Evolutionary conservation across 2,797 vertebrate species (phyloP).

Genomic region (Takifugu ocellatus): DNA sequence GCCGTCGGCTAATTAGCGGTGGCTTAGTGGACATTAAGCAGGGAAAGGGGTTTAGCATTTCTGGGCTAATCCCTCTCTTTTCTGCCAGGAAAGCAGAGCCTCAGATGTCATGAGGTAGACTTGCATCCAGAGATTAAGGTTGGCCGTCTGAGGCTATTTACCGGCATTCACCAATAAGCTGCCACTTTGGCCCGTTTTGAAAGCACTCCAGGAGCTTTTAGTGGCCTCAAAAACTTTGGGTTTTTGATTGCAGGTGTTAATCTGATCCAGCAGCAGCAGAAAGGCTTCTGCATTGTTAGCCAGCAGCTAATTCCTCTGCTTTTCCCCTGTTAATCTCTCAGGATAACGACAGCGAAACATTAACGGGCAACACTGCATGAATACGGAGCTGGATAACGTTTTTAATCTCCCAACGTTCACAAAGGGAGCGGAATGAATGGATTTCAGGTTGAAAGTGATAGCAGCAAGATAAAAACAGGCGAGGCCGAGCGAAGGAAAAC

Average conservation of each 20-base stretch:
- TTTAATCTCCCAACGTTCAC: neutral
- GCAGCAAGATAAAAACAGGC: neutral
- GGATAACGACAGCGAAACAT: constrained; percentile 13
- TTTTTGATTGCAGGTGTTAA: constrained; percentile 21
- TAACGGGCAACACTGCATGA: neutral
- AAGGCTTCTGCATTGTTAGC: constrained; percentile 1
- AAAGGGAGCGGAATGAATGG: neutral
- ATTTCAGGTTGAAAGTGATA: constrained; percentile 2
- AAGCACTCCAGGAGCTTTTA: constrained; percentile 30
- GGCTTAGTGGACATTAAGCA: constrained; percentile 77
- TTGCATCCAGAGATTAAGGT: constrained; percentile 65
- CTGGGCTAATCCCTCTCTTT: constrained; percentile 73
- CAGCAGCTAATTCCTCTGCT: neutral
- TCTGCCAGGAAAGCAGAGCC: constrained; percentile 63
- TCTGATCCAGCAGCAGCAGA: constrained; percentile 12
- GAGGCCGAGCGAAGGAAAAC: no score
- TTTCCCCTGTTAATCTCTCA: constrained; percentile 16
- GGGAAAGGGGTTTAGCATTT: constrained; percentile 71
- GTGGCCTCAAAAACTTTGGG: constrained; percentile 18
- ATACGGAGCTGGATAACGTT: constrained; percentile 6
- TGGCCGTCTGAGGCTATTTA: constrained; percentile 51
- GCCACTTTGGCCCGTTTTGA: constrained; percentile 12
- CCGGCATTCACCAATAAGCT: constrained; percentile 39
- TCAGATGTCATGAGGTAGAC: constrained; percentile 66
- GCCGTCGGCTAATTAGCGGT: constrained; percentile 66